Conservation (phyloP, 2,888 invertebrate species). For the Peribatodes rhomboidaria region DNA sequence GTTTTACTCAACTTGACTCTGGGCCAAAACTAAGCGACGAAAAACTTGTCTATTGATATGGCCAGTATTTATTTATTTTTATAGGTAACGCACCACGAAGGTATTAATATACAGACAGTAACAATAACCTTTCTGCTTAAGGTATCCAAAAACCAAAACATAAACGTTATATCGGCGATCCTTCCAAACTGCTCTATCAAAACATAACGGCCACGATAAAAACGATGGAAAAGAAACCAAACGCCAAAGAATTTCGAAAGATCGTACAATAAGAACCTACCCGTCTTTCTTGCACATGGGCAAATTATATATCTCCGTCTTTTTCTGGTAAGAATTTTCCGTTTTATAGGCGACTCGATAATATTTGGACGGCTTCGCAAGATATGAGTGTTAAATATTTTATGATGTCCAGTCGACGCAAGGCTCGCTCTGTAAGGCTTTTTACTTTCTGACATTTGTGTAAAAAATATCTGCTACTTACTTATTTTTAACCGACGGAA, state of each 20-base stretch:
- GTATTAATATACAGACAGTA: slow-evolving; percentile 56
- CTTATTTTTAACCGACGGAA: too few relatives aligned
- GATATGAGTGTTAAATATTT: slow-evolving; percentile 85
- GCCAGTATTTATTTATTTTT: slow-evolving; percentile 8
- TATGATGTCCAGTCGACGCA: slow-evolving; percentile 78
- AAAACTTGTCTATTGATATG: slow-evolving; percentile 4
- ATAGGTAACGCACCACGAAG: not conserved
- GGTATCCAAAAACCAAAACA: slow-evolving; percentile 78
- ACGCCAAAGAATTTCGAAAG: slow-evolving; percentile 82
- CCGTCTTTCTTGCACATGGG: slow-evolving; percentile 69
- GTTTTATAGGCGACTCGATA: slow-evolving; percentile 83
- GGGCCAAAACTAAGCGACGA: not conserved
- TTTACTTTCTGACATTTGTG: slow-evolving; percentile 8
- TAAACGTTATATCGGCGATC: slow-evolving; percentile 85
- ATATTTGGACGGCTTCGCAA: slow-evolving; percentile 79
- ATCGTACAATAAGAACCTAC: slow-evolving; percentile 76
- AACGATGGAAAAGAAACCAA: slow-evolving; percentile 85
- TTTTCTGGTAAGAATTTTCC: slow-evolving; percentile 73
- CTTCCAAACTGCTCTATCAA: slow-evolving; percentile 83
- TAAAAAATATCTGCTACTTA: not conserved
- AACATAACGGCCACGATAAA: slow-evolving; percentile 85
- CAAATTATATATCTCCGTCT: slow-evolving; percentile 64
- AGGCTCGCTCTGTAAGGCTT: slow-evolving; percentile 54
- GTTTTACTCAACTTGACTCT: not conserved
- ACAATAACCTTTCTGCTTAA: slow-evolving; percentile 59